Evolutionary conservation across 2,888 invertebrate genomes (phyloP).

Genomic region (Polyommatus icarus): DNA sequence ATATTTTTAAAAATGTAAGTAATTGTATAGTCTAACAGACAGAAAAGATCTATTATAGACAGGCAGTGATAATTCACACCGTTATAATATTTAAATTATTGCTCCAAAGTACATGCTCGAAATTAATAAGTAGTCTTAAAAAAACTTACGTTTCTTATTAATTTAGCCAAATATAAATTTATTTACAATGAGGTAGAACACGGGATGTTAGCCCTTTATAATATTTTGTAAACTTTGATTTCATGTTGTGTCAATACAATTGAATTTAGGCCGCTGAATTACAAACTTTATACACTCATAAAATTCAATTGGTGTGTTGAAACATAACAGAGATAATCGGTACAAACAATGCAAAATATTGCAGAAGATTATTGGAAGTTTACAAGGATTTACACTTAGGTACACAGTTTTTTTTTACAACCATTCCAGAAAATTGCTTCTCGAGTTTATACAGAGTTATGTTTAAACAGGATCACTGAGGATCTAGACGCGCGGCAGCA

Average conservation of each 20-base stretch:
- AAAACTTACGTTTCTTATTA: constrained; percentile 62
- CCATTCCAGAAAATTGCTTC: constrained; percentile 34
- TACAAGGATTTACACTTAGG: neutral
- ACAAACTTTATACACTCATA: constrained; percentile 32
- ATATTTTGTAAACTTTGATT: constrained; percentile 61
- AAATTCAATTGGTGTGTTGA: neutral
- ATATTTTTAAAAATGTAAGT: constrained; percentile 37
- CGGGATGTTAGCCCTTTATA: constrained; percentile 63
- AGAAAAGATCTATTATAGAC: constrained; percentile 46
- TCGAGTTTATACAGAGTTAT: constrained; percentile 73
- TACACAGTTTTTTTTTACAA: constrained; percentile 30
- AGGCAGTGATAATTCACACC: constrained; percentile 59
- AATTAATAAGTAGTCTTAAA: constrained; percentile 53
- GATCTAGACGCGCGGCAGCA: too few species aligned
- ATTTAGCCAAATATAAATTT: constrained; percentile 68
- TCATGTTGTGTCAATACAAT: constrained; percentile 28
- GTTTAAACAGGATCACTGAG: constrained; percentile 40
- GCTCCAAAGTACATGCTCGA: constrained; percentile 58
- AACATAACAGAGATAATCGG: constrained; percentile 26
- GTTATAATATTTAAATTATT: constrained; percentile 58
- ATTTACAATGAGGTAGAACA: constrained; percentile 79
- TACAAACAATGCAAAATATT: constrained; percentile 21
- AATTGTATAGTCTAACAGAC: constrained; percentile 43
- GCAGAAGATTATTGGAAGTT: neutral
- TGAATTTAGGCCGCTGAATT: constrained; percentile 39